A percentile compares a stretch with the other conserved stretches of the same genome.
These are phyloP conservation scores for Micrasema minimum DNA, from an alignment of 1,140 invertebrate genomes.

Conservation along the genomic window DNA sequence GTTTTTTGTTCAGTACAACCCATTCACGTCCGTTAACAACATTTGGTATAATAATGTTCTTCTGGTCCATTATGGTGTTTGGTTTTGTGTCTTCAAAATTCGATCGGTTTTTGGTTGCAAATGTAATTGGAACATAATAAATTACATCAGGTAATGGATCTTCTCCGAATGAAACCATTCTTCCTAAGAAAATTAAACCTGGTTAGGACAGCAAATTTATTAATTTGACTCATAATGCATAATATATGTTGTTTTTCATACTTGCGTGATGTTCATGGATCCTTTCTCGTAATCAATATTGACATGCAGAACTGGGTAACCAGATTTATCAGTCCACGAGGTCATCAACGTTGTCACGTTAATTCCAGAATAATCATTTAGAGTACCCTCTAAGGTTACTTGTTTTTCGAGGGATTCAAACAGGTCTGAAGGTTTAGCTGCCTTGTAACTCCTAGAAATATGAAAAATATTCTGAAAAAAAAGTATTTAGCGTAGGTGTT, in stretches of 20 bases:
- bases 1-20: conserved; percentile 71
- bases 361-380: conserved; percentile 54
- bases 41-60: conserved; percentile 52
- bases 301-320: conserved; percentile 66
- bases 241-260: conserved; percentile 38
- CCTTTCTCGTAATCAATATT: conserved; percentile 63
- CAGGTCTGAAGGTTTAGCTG: conserved; percentile 73
- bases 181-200: not conserved
- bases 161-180: conserved; percentile 5
- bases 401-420: conserved; percentile 72
- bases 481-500: too few relatives aligned
- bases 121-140: conserved; percentile 70
- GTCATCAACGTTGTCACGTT: conserved; percentile 62
- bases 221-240: not conserved
- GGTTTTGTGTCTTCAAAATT: conserved; percentile 65
- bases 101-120: conserved; percentile 58
- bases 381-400: conserved; percentile 56
- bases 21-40: conserved; percentile 63
- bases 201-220: too few relatives aligned
- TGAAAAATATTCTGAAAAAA: too few relatives aligned
- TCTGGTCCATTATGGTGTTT: conserved; percentile 55
- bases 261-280: conserved; percentile 66
- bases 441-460: not conserved
- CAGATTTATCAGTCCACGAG: conserved; percentile 65
- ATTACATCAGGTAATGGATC: conserved; percentile 36